Conservation (phyloP, 2,888 invertebrate genomes). For the Lochmaea capreae region DNA sequence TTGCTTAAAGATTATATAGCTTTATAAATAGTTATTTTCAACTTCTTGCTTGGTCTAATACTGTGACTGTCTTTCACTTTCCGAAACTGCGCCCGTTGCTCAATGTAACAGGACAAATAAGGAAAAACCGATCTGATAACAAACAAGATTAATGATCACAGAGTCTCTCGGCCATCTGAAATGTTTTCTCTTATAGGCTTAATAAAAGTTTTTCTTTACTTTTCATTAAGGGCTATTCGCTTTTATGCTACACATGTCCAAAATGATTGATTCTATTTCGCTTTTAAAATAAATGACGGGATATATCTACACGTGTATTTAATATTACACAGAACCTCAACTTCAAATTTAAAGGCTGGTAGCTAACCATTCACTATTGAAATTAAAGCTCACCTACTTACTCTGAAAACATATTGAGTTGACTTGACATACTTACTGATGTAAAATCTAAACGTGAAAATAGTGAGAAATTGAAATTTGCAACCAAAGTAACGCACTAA, state of each 20-base stretch:
- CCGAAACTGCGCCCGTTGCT: slow-evolving; percentile 28
- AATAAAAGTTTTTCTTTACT: slow-evolving; percentile 42
- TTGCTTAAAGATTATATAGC: too few species aligned
- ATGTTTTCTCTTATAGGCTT: slow-evolving; percentile 42
- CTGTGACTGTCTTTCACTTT: slow-evolving; percentile 11
- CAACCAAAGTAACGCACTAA: too few species aligned
- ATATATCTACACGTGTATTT: slow-evolving; percentile 1
- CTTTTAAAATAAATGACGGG: slow-evolving; percentile 29
- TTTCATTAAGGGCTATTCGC: slow-evolving; percentile 34
- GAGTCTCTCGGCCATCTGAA: slow-evolving; percentile 35
- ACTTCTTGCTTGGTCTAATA: slow-evolving; percentile 17
- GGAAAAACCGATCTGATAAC: slow-evolving; percentile 53
- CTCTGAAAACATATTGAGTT: background rate
- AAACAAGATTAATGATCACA: slow-evolving; percentile 51
- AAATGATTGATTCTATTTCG: slow-evolving; percentile 30
- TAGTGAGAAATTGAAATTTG: too few species aligned
- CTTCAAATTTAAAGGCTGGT: slow-evolving; percentile 1
- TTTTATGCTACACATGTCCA: slow-evolving; percentile 30
- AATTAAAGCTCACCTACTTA: background rate
- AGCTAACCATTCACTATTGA: background rate
- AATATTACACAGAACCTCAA: background rate
- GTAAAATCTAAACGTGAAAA: too few species aligned
- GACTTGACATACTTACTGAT: too few species aligned
- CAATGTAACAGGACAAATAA: slow-evolving; percentile 43
- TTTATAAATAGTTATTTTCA: slow-evolving; percentile 2